Evolutionary conservation across 2,797 vertebrate species (phyloP).

Genomic region (Micrastur ruficollis): DNA sequence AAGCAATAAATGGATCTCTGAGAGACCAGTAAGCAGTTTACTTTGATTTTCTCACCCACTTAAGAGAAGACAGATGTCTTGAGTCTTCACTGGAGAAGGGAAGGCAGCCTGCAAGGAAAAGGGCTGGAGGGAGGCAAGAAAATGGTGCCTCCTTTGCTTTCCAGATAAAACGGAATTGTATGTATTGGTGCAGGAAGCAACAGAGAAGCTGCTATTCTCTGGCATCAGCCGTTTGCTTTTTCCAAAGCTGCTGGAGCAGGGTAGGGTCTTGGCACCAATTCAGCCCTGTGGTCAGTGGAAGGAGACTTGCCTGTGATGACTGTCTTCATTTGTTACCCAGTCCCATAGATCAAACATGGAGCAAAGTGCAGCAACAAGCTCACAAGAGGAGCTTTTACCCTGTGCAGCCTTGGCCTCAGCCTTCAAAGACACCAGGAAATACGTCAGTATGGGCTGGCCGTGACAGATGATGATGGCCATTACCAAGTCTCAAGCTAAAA

Average conservation of each 20-base stretch:
- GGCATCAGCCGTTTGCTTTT: not conserved
- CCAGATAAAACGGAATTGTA: not conserved
- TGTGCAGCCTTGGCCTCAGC: not conserved
- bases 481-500: not conserved
- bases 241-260: not conserved
- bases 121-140: not conserved
- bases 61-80: not conserved
- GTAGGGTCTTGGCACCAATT: not conserved
- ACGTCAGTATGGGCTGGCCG: not conserved
- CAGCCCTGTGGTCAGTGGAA: not conserved
- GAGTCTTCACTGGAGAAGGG: not conserved
- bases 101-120: not conserved
- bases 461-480: not conserved
- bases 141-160: not conserved
- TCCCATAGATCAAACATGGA: not conserved
- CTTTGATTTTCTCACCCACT: not conserved
- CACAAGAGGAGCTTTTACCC: not conserved
- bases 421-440: not conserved
- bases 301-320: not conserved
- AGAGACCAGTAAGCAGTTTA: not conserved
- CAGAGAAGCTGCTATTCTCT: not conserved
- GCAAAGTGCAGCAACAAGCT: not conserved
- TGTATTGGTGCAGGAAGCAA: not conserved
- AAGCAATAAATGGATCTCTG: not conserved
- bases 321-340: not conserved